These are phyloP conservation scores for Lasius fuliginosus DNA, from an alignment of 2,888 invertebrate genomes.

Conservation along the genomic window DNA sequence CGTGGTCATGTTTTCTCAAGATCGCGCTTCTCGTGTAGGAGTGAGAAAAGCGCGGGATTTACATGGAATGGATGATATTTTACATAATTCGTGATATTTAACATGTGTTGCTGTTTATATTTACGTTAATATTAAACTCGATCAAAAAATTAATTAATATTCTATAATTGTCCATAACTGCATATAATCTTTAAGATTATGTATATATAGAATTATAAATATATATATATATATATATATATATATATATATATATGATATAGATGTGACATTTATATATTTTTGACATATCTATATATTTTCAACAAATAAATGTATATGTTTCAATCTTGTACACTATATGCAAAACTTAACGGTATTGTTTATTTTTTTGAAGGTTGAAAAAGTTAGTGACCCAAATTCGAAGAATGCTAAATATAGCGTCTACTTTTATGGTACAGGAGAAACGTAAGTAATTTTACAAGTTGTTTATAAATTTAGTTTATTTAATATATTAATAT, in stretches of 20 bases:
- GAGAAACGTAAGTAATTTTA: constrained; percentile 93
- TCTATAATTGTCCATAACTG: background rate
- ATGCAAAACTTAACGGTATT: background rate
- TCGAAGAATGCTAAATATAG: constrained; percentile 91
- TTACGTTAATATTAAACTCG: background rate
- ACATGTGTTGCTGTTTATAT: background rate
- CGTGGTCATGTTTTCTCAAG: background rate
- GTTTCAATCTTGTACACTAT: background rate
- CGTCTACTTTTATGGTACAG: constrained; percentile 97
- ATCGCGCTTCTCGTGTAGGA: background rate
- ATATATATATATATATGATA: background rate
- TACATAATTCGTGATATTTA: background rate
- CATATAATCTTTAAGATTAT: background rate
- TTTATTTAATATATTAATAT: background rate
- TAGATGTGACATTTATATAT: background rate
- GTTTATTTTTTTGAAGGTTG: constrained; percentile 87
- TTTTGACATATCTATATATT: background rate
- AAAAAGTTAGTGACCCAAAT: constrained; percentile 87
- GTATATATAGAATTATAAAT: background rate
- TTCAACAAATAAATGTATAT: background rate
- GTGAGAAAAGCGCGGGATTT: constrained; percentile 43
- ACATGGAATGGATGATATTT: background rate
- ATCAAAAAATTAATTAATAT: background rate
- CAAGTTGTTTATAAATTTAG: background rate
- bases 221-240: background rate